A percentile compares a stretch with the other conserved stretches of the same genome.
Evolutionary conservation across 2,797 vertebrate genomes (phyloP).

Genomic region (Semaprochilodus insignis): DNA sequence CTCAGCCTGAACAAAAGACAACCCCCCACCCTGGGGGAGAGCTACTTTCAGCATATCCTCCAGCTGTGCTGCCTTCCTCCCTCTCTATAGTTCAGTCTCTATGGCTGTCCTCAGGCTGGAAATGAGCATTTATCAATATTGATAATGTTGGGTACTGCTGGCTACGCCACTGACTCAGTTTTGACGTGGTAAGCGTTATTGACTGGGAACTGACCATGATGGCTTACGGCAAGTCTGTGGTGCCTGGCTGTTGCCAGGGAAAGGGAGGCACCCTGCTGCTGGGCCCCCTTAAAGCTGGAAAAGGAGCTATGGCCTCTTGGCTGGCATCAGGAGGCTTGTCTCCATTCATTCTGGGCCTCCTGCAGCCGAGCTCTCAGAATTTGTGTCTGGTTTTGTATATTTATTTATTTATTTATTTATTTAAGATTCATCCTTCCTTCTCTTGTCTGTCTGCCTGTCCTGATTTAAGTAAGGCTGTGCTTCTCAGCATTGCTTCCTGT

Average conservation of each 20-base stretch:
- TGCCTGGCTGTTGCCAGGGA: constrained; percentile 52
- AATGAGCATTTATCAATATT: neutral
- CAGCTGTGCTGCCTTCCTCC: neutral
- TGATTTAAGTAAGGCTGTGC: neutral
- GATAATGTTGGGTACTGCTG: constrained; percentile 6
- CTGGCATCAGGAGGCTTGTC: constrained; percentile 55
- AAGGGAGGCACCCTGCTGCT: constrained; percentile 22
- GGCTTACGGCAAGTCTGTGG: neutral
- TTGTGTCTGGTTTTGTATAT: constrained; percentile 65
- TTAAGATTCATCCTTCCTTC: neutral
- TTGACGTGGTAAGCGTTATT: constrained; percentile 1
- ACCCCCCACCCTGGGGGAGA: neutral
- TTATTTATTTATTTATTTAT: constrained; percentile 63
- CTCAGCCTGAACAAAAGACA: constrained; percentile 32
- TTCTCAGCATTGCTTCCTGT: neutral
- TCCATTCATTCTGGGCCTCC: constrained; percentile 66
- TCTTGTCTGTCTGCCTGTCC: constrained; percentile 58
- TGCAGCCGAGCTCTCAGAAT: constrained; percentile 56
- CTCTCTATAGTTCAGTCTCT: neutral
- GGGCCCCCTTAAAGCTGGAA: constrained; percentile 6
- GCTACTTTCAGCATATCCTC: constrained; percentile 6
- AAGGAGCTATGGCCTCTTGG: constrained; percentile 60
- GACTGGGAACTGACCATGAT: neutral
- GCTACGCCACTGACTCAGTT: constrained; percentile 2
- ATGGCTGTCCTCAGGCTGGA: constrained; percentile 2